Evolutionary conservation across 1,140 invertebrate species (phyloP).

Genomic region (Formica selysi): DNA sequence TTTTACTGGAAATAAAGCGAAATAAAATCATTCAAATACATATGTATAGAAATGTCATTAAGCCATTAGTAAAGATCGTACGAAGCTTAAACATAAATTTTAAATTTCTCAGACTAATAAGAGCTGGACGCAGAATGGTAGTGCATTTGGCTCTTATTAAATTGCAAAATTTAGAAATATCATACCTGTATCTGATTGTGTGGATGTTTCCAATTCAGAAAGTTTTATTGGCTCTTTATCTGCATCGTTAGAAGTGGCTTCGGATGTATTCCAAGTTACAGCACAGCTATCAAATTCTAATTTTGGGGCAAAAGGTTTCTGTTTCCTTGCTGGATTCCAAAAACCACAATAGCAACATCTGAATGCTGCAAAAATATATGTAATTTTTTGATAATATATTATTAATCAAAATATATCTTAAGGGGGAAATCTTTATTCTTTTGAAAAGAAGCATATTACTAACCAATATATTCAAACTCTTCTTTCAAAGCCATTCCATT

Average conservation of each 20-base stretch:
- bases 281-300: slow-evolving; percentile 76
- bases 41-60: too few species aligned
- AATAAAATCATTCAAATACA: neutral
- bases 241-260: neutral
- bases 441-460: slow-evolving; percentile 70
- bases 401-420: slow-evolving; percentile 8
- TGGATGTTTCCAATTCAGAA: slow-evolving; percentile 33
- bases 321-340: slow-evolving; percentile 94
- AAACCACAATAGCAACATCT: slow-evolving; percentile 95
- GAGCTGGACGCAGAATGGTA: neutral
- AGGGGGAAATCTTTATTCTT: slow-evolving; percentile 2
- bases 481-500: slow-evolving; percentile 99
- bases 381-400: slow-evolving; percentile 23
- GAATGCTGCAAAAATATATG: slow-evolving; percentile 88
- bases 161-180: neutral
- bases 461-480: slow-evolving; percentile 97
- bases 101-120: neutral
- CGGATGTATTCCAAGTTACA: slow-evolving; percentile 7
- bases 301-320: slow-evolving; percentile 91
- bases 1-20: neutral
- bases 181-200: slow-evolving; percentile 75
- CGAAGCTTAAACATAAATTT: too few species aligned
- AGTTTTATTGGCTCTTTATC: slow-evolving; percentile 17
- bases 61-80: too few species aligned
- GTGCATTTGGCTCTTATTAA: too few species aligned